phyloP scores from a whole-genome alignment of 2,113 vertebrate species.

The Pardalotus punctatus region DNA sequence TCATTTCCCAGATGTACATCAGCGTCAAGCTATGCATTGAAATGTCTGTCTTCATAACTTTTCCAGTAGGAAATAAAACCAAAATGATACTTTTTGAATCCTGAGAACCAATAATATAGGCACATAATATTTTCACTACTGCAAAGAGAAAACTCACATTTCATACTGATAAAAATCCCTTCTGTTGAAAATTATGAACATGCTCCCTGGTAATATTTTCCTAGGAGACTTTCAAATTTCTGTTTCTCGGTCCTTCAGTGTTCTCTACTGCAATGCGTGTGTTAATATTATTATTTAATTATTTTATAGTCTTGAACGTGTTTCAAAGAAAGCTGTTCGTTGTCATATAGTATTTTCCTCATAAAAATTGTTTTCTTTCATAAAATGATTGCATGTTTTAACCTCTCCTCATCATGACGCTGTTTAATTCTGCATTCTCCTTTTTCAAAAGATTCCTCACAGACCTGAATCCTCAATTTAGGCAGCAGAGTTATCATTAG shows the following conservation, averaged over 20 bases:
- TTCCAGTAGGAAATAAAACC: background rate
- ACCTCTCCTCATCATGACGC: fast-evolving
- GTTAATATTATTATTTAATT: background rate
- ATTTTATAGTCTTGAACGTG: background rate
- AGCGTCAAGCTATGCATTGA: background rate
- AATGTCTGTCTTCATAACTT: background rate
- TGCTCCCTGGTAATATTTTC: background rate
- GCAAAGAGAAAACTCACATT: background rate
- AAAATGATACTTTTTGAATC: background rate
- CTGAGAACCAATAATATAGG: background rate
- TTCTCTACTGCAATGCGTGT: background rate
- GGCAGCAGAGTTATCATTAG: background rate
- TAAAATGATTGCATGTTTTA: background rate
- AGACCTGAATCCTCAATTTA: background rate
- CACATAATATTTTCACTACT: background rate
- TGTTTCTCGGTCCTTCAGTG: background rate
- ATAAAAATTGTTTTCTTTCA: background rate
- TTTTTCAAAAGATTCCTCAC: background rate
- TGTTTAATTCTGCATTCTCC: background rate
- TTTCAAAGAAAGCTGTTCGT: background rate
- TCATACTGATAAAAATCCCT: background rate
- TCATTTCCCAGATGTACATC: background rate
- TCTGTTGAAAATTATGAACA: background rate
- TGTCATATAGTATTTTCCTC: background rate
- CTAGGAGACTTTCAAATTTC: background rate